Evolutionary conservation across 2,888 invertebrate species (phyloP).

Genomic region (Synergus itoensis): DNA sequence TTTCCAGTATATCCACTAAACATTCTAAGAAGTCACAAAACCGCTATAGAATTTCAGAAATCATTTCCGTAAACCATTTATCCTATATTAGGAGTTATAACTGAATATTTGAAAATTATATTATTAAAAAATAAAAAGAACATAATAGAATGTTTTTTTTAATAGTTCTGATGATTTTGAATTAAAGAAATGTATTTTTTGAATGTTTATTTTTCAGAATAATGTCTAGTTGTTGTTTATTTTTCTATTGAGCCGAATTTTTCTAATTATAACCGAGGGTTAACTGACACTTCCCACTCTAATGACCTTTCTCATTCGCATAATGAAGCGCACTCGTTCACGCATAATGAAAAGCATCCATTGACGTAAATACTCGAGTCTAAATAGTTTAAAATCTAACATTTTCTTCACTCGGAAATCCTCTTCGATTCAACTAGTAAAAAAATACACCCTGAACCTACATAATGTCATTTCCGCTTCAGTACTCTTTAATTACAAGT

Average conservation of each 20-base stretch:
- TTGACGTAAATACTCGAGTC: neutral
- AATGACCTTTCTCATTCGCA: constrained; percentile 33
- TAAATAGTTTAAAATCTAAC: neutral
- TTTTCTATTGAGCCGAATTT: neutral
- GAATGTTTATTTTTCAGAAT: neutral
- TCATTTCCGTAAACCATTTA: neutral
- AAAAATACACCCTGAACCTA: neutral
- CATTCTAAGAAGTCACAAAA: neutral
- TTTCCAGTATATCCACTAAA: neutral
- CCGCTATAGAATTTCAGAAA: neutral
- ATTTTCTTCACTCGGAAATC: neutral
- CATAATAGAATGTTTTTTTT: neutral
- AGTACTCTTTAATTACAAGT: constrained; percentile 1
- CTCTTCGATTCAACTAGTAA: neutral
- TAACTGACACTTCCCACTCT: constrained; percentile 19
- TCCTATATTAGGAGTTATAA: too few relatives aligned
- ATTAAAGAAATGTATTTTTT: neutral
- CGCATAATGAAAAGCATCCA: constrained; percentile 8
- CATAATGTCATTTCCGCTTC: neutral
- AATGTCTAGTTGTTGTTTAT: neutral
- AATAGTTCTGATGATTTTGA: neutral
- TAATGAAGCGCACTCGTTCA: neutral
- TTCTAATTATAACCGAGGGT: neutral
- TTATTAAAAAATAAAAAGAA: too few relatives aligned
- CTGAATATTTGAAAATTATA: too few relatives aligned